Conservation (phyloP, 1,140 invertebrate genomes). For the Trissolcus basalis region DNA sequence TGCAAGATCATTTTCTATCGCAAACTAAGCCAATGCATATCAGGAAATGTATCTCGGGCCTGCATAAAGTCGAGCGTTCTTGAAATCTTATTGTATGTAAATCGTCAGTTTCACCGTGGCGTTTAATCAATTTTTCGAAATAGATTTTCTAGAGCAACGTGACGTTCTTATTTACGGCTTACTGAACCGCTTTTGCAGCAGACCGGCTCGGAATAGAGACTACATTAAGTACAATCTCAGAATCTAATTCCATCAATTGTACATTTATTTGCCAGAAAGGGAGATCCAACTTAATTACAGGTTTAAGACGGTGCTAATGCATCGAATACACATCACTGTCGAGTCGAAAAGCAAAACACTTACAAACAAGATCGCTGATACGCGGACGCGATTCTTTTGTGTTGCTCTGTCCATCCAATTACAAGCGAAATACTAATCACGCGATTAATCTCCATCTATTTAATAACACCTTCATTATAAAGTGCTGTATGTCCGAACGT, state of each 20-base stretch:
- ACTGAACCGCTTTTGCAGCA: constrained; percentile 5
- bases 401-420: constrained; percentile 65
- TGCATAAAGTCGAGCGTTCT: constrained; percentile 25
- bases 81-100: constrained; percentile 37
- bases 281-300: not conserved
- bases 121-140: constrained; percentile 42
- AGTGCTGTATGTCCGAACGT: constrained; percentile 54
- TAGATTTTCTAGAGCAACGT: constrained; percentile 2
- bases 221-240: not conserved
- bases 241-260: not conserved
- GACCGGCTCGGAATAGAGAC: not conserved
- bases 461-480: constrained; percentile 74
- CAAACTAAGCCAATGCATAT: constrained; percentile 13
- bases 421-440: constrained; percentile 65
- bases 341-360: constrained; percentile 11
- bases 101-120: not conserved
- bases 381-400: constrained; percentile 53
- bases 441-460: constrained; percentile 74
- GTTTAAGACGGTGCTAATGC: not conserved
- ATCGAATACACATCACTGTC: constrained; percentile 4
- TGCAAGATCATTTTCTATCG: constrained; percentile 30
- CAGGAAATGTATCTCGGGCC: constrained; percentile 21
- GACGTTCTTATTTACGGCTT: constrained; percentile 16
- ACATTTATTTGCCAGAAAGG: not conserved
- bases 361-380: constrained; percentile 13